These are phyloP conservation scores for Cavia aperea DNA, from an alignment of 2,113 vertebrate species.

Conservation along the genomic window DNA sequence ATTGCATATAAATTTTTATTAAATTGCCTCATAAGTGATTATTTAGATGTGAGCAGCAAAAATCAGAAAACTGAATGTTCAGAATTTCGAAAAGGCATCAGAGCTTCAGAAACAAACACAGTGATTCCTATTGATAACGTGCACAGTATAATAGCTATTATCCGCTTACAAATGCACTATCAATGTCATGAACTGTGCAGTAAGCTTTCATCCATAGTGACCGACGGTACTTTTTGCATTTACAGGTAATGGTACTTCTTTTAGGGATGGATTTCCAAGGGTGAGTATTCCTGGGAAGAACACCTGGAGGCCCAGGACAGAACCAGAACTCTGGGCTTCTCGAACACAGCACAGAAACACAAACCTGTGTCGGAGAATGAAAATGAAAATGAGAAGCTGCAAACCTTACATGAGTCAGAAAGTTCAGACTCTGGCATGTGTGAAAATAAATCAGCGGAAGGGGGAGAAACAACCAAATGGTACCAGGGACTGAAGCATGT, in stretches of 20 bases:
- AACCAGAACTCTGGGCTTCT: neutral
- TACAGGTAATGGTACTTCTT: neutral
- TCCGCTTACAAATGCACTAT: neutral
- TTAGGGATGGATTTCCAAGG: neutral
- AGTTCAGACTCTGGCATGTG: neutral
- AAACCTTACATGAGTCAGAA: neutral
- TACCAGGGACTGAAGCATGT: neutral
- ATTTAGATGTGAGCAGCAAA: neutral
- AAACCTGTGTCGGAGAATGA: neutral
- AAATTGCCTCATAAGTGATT: neutral
- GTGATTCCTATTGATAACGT: neutral
- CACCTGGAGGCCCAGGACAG: neutral
- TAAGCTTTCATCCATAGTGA: neutral
- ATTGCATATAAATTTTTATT: neutral
- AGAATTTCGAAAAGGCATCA: neutral
- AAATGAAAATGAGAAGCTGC: neutral
- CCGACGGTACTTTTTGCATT: neutral
- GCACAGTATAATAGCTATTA: neutral
- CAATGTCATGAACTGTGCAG: neutral
- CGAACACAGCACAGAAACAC: neutral
- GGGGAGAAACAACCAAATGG: neutral
- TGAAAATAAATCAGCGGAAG: neutral
- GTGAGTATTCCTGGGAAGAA: neutral
- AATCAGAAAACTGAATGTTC: neutral
- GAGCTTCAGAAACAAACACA: neutral